Evolutionary conservation across 1,140 invertebrate genomes (phyloP), one percentile per base, ranked within the genome.

Genomic region (Idris sp.): DNA sequence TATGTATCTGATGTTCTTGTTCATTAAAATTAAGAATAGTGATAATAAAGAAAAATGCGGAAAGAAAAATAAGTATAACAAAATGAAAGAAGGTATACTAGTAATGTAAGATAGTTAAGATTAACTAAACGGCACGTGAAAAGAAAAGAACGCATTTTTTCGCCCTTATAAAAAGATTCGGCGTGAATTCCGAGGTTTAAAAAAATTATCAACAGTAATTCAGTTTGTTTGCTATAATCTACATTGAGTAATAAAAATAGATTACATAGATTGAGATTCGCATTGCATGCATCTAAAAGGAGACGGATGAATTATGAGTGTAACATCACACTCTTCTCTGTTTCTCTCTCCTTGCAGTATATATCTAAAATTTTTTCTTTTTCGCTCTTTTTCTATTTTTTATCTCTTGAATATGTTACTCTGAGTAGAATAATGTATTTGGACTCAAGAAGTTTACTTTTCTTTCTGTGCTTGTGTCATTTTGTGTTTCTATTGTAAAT

Each of bases 241-340:
- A 78, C 65, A 69, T 83, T 76, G 76, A 87, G 83, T 87, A 87
- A 85, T 86, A 87, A 87, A 87, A 87, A 87, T 87, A 87, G 84
- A 86, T 87, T 85, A 85, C 84, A 85, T 84, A 84, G 83, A 85
- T 84, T 81, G 82, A 84, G 81, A 86, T 81, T 84, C 78, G 79
- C 80, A 84, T 80, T 81, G 80, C 81, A 86, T 86, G 83, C 83
- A 85, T 77, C 80, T 85, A 85, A 78, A 68, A 61, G 81, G 82
- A 81, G 78, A 83, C 75, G 76, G 56, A 62, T 68, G 40, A 71
- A 67, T 72, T 46, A 15, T 44, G 53, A 73, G 69, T 53, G 59
- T n/a, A n/a, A n/a, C 41, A 35, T 41, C 53, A 58, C 67, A 51
- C 53, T 59, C 49, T 22, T 28, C 5, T 53, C 16, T 48, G 13